These are phyloP conservation scores for Phyllostomus discolor DNA, from an alignment of 2,113 vertebrate species.

Conservation along the genomic window DNA sequence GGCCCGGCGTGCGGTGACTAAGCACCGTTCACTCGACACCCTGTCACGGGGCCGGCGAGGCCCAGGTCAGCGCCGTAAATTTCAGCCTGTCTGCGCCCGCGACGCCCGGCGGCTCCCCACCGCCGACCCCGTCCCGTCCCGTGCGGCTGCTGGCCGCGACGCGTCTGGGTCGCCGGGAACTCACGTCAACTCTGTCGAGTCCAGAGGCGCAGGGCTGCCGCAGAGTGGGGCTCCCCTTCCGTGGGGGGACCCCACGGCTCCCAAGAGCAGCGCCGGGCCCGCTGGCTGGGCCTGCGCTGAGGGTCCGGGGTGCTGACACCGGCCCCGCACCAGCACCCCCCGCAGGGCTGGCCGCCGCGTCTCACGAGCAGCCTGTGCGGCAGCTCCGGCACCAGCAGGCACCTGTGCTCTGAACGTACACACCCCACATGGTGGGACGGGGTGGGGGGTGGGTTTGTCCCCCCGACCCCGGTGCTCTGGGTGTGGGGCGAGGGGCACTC, in stretches of 20 bases:
- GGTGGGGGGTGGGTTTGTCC: neutral
- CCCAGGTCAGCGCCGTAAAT: constrained; percentile 82
- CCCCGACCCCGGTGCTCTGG: fast-evolving
- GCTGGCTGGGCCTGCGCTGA: neutral
- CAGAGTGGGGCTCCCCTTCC: constrained; percentile 76
- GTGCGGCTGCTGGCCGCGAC: constrained; percentile 77
- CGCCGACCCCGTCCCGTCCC: constrained; percentile 72
- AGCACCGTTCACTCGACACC: constrained; percentile 80
- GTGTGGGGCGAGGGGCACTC: neutral
- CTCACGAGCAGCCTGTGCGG: neutral
- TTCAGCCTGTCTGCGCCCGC: constrained; percentile 79
- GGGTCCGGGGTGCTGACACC: neutral
- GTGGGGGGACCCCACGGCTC: constrained; percentile 72
- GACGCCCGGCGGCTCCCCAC: constrained; percentile 72
- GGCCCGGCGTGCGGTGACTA: constrained; percentile 84
- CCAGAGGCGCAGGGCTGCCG: constrained; percentile 74
- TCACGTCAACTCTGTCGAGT: constrained; percentile 76
- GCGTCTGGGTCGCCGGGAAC: constrained; percentile 79
- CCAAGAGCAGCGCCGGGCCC: neutral
- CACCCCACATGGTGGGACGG: neutral
- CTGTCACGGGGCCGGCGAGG: constrained; percentile 79
- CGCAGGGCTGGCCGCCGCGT: neutral
- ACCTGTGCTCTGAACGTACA: neutral
- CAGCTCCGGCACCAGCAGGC: fast-evolving
- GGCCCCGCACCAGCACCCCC: neutral